Conservation (phyloP, 2,888 invertebrate genomes). For the Meloe dianella region DNA sequence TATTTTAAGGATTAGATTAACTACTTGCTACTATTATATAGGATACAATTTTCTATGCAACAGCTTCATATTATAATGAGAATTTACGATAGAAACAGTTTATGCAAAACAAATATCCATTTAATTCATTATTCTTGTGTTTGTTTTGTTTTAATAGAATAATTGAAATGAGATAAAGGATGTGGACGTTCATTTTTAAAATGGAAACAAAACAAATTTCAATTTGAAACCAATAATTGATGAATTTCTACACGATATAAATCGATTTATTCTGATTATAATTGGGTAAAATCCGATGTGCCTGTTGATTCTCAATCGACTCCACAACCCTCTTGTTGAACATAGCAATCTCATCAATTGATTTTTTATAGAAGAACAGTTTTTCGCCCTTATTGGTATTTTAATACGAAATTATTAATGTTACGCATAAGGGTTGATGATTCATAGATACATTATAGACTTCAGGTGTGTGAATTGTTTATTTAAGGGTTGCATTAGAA, state of each 20-base stretch:
- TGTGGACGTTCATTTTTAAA: neutral
- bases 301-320: neutral
- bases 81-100: neutral
- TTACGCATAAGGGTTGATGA: neutral
- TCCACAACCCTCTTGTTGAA: neutral
- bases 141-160: neutral
- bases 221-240: neutral
- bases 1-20: neutral
- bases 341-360: neutral
- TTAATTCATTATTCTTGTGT: neutral
- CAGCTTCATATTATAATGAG: neutral
- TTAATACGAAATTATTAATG: no score
- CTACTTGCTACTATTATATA: neutral
- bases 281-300: neutral
- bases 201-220: neutral
- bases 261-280: neutral
- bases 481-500: neutral
- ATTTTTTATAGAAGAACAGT: no score
- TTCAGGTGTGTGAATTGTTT: neutral
- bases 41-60: neutral
- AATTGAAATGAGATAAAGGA: neutral
- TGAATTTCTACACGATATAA: neutral
- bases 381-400: no score
- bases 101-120: neutral
- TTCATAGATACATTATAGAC: neutral